A percentile compares a stretch with the other conserved stretches of the same genome.
Evolutionary conservation across 2,797 vertebrate genomes (phyloP).

Genomic region (Clamator glandarius): DNA sequence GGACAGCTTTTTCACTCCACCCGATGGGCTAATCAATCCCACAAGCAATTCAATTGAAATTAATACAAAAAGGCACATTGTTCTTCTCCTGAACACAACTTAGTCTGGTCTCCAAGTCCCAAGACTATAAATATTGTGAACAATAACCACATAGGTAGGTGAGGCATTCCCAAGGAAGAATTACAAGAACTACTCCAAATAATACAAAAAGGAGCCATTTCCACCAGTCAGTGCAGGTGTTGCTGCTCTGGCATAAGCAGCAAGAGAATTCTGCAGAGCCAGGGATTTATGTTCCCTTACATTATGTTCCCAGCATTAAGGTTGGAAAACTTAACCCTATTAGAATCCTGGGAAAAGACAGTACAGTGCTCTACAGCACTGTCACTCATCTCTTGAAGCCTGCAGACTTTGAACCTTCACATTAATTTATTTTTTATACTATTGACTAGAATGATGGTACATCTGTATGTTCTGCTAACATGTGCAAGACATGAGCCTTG

Average conservation of each 20-base stretch:
- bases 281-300: not conserved
- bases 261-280: not conserved
- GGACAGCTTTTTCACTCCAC: not conserved
- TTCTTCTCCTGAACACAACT: not conserved
- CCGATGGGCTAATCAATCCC: not conserved
- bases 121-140: conserved; percentile 15
- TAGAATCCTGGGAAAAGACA: not conserved
- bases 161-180: not conserved
- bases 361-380: not conserved
- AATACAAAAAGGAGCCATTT: not conserved
- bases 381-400: not conserved
- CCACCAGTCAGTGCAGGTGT: not conserved
- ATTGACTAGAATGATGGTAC: not conserved
- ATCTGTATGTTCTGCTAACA: not conserved
- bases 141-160: not conserved
- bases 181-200: not conserved
- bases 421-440: not conserved
- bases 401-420: not conserved
- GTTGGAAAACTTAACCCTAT: not conserved
- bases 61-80: not conserved
- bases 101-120: not conserved
- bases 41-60: not conserved
- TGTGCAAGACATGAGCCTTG: not conserved
- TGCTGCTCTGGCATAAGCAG: not conserved
- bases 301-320: not conserved